Conservation (phyloP, 1,140 invertebrate genomes). For the Chelonus insularis region DNA sequence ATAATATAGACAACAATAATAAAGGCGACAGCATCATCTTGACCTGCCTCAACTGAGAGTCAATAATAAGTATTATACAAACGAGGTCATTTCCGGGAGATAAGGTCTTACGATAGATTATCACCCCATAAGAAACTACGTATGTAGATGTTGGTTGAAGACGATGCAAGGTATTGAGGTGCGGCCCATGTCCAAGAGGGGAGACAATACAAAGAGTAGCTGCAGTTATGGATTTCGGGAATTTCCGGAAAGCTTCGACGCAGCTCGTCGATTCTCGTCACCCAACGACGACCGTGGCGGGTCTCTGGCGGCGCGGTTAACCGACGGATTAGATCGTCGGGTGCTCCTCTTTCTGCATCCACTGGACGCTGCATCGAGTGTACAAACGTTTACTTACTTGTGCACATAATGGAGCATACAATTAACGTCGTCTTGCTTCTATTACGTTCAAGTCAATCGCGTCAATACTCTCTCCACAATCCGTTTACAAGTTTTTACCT, state of each 20-base stretch:
- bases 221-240: not conserved
- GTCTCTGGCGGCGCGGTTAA: not conserved
- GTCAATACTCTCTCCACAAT: not conserved
- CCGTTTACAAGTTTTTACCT: too few species aligned
- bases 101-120: too few species aligned
- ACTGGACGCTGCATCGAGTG: not conserved
- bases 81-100: too few species aligned
- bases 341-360: conserved; percentile 11
- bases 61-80: too few species aligned
- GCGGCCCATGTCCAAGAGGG: too few species aligned
- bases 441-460: not conserved
- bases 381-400: not conserved
- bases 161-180: too few species aligned
- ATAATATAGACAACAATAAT: too few species aligned
- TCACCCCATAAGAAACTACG: too few species aligned
- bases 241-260: not conserved
- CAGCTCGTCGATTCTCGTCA: not conserved
- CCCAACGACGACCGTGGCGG: not conserved
- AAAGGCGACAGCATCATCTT: too few species aligned
- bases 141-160: too few species aligned
- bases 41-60: too few species aligned
- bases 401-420: not conserved
- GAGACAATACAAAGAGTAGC: not conserved
- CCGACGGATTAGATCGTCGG: not conserved
- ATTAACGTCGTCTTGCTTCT: not conserved